A percentile compares a stretch with the other conserved stretches of the same genome.
phyloP scores from a whole-genome alignment of 2,888 invertebrate species.

The Hoplodrina ambigua region DNA sequence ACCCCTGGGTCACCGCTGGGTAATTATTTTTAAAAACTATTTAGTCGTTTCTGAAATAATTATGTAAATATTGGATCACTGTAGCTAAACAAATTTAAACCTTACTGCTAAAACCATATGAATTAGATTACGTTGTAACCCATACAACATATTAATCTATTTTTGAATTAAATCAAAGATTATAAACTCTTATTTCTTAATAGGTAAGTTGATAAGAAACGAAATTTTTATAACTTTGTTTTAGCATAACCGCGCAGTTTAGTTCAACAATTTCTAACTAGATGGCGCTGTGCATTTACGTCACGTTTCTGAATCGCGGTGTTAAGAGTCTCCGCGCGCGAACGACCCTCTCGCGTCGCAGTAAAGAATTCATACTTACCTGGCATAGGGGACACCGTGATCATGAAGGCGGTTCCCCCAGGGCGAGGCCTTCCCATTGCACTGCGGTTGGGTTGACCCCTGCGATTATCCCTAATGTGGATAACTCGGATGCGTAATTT shows the following conservation, averaged over 20 bases:
- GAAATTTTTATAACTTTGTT: too few species aligned
- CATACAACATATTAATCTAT: too few species aligned
- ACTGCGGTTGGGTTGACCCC: constrained; percentile 40
- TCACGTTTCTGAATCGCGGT: constrained; percentile 29
- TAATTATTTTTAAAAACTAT: constrained; percentile 36
- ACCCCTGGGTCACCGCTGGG: constrained; percentile 91
- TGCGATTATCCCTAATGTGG: constrained; percentile 60
- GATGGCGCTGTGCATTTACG: constrained; percentile 23
- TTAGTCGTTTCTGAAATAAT: too few species aligned
- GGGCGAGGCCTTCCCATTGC: constrained; percentile 32
- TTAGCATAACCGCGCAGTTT: background rate
- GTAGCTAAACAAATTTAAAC: too few species aligned
- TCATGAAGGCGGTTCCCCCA: constrained; percentile 34
- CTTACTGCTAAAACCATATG: too few species aligned
- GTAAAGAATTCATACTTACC: constrained; percentile 9
- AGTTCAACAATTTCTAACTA: background rate
- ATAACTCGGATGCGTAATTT: constrained; percentile 43
- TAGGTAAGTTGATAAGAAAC: too few species aligned
- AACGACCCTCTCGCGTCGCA: background rate
- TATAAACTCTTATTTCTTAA: too few species aligned
- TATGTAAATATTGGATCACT: too few species aligned
- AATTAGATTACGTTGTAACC: too few species aligned
- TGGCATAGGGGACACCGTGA: constrained; percentile 41
- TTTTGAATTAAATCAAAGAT: too few species aligned
- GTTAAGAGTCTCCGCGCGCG: constrained; percentile 26